Base-by-base conservation (phyloP, 1,140 invertebrate genomes). In the Rhyacophila brunnea region DNA sequence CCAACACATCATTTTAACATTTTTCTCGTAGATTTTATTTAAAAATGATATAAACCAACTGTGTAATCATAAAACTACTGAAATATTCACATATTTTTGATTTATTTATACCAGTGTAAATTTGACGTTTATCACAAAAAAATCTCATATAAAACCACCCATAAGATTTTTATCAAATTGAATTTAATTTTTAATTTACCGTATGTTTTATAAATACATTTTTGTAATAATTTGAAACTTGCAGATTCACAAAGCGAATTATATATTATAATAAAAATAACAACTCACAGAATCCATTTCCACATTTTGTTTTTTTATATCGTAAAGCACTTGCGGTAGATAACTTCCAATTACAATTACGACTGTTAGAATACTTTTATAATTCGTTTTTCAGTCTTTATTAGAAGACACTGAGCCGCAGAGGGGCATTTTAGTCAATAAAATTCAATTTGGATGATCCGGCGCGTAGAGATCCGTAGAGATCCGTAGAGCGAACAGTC, bases 211-310 rank as follows among this genome's bases (percentile, higher is more conserved):
- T n/a, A n/a, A n/a, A n/a, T n/a, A n/a, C n/a, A n/a, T n/a, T n/a
- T n/a, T n/a, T n/a, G n/a, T n/a, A n/a, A n/a, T n/a, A n/a, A n/a
- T n/a, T n/a, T n/a, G n/a, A n/a, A n/a, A n/a, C n/a, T n/a, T n/a
- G n/a, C n/a, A n/a, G n/a, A 28, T 28, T 28, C 23, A 5, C 9
- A 28, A 5, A 28, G 4, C 23, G 3, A 28, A 9, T 5, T 28
- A 28, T 28, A 28, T 28, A 28, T 28, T n/a, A 28, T 28, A 5
- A 28, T 3, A 28, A 28, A 28, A 28, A 28, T 28, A n/a, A 17
- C 17, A 19, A 64, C 61, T 64, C 53, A 64, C 61, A 64, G 19
- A 13, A 64, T 50, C 51, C 56, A 64, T 53, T 47, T 52, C 56
- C 61, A 59, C 61, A 64, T 50, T 34, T n/a, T n/a, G n/a, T n/a